Conservation (phyloP, 2,113 vertebrate genomes). For the Thymallus thymallus region DNA sequence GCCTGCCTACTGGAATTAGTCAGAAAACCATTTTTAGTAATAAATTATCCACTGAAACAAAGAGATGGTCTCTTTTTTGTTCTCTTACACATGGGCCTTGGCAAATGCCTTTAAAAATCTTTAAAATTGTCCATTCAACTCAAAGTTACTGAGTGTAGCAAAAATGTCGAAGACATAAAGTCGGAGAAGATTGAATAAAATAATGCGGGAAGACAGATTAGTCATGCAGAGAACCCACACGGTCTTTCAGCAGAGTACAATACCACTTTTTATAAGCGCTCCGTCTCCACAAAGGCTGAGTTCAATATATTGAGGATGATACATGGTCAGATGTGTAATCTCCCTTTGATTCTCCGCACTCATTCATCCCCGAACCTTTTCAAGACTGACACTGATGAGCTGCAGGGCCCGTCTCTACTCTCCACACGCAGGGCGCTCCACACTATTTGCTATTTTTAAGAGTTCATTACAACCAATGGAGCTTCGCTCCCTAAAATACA, state of each 20-base stretch:
- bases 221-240: slow-evolving; percentile 99
- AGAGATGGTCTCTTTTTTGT: slow-evolving; percentile 88
- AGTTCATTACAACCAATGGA: slow-evolving; percentile 67
- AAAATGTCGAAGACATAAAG: slow-evolving; percentile 99
- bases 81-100: slow-evolving; percentile 84
- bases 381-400: slow-evolving; percentile 98
- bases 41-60: slow-evolving; percentile 99
- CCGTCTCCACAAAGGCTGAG: slow-evolving; percentile 98
- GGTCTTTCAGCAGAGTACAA: slow-evolving; percentile 96
- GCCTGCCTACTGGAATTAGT: slow-evolving; percentile 87
- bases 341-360: slow-evolving; percentile 97
- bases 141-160: slow-evolving; percentile 99
- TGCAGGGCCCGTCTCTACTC: slow-evolving; percentile 81
- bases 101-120: slow-evolving; percentile 98
- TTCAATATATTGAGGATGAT: slow-evolving; percentile 99
- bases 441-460: slow-evolving; percentile 74
- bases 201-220: slow-evolving; percentile 99
- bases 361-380: slow-evolving; percentile 98
- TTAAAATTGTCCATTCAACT: slow-evolving; percentile 99
- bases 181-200: slow-evolving; percentile 99
- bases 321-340: slow-evolving; percentile 99
- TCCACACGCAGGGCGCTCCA: slow-evolving; percentile 70
- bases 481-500: neutral
- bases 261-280: slow-evolving; percentile 98
- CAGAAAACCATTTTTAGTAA: slow-evolving; percentile 94